Base-by-base conservation (phyloP, 2,888 invertebrate genomes). In the Hydrotaea diabolus region DNA sequence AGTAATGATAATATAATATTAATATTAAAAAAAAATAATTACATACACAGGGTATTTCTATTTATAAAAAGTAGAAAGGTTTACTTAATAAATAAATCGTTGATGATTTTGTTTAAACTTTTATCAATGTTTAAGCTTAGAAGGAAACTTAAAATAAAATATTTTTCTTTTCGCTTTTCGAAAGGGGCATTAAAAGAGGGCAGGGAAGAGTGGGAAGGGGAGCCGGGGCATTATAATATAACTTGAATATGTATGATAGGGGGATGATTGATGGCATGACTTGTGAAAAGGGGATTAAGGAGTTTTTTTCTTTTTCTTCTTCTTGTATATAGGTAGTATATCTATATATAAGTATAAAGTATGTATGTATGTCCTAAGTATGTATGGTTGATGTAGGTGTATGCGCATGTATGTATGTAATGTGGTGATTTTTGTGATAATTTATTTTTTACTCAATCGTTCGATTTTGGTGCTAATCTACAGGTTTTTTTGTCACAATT, bases 401-500 rank as follows among this genome's bases (percentile, higher is more conserved):
- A 57, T 57, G 57, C n/a, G n/a, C n/a, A 26, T 59, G 59, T 26
- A 59, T 59, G 59, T 9, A 15, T 23, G 59, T 15, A 23, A 23
- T 59, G 23, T 26, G 72, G 46, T 77, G 77, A 83, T 64, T 26
- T 74, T 82, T 74, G 77, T 85, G 79, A 82, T 82, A 82, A 82
- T 79, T n/a, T 31, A 31, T 31, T 62, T 81, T n/a, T 74, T 21
- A 13, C 19, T 31, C 17, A 66, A 43, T 73, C 13, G 39, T 8
- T 36, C 8, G 36, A 5, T 36, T 57, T 75, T 74, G 81, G 84
- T 84, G 84, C 84, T 85, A 85, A 79, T 82, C 85, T 85, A 85
- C 82, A 85, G 53, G 69, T 39, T 66, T 8, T 46, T 66, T 17
- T 79, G 82, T 85, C 79, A 85, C 82, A 74, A n/a, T n/a, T 79